Evolutionary conservation across 2,888 invertebrate species (phyloP), one percentile per base, ranked within the genome.

Genomic region (Acrobasis consociella): DNA sequence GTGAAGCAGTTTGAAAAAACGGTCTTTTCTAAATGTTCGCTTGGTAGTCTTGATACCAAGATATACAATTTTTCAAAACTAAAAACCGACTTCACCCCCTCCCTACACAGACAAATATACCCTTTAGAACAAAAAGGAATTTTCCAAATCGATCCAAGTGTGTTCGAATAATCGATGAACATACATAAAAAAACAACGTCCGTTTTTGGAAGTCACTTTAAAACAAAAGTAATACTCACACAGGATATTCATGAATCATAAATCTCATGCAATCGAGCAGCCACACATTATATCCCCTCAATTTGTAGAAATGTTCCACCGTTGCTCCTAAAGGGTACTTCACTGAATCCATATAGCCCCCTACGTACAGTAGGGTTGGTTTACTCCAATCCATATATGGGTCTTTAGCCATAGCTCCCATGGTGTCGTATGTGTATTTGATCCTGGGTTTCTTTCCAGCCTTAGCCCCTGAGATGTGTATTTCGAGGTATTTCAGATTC

Each of bases 201-300:
- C n/a, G n/a, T n/a, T n/a, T n/a, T n/a, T n/a, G n/a, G n/a, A n/a
- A n/a, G n/a, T n/a, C n/a, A n/a, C n/a, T n/a, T 16, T 5, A 50
- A 16, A 15, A 1, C 11, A 53, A 52, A 52, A 52, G 1, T 7
- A n/a, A 17, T 60, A 65, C 62, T 63, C 42, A 63, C 63, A 63
- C 51, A 16, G 59, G 52, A 61, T 61, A 68, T 42, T 64, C 51
- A 1, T 49, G 46, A 5, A 59, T 17, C 16, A 50, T 31, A 10
- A 64, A 64, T 11, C 49, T 15, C 1, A 64, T 37, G 1, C 55
- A 58, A 2, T 69, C 67, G 46, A 67, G 49, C 3, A 65, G 13
- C n/a, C 66, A 39, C 2, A 67, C 67, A 38, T 69, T 69, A 51
- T 67, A 68, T 0, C 66, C 67, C 50, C 61, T 42, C 11, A 60